Base-by-base conservation (phyloP, 2,888 invertebrate genomes). In the Campoplex nolae region DNA sequence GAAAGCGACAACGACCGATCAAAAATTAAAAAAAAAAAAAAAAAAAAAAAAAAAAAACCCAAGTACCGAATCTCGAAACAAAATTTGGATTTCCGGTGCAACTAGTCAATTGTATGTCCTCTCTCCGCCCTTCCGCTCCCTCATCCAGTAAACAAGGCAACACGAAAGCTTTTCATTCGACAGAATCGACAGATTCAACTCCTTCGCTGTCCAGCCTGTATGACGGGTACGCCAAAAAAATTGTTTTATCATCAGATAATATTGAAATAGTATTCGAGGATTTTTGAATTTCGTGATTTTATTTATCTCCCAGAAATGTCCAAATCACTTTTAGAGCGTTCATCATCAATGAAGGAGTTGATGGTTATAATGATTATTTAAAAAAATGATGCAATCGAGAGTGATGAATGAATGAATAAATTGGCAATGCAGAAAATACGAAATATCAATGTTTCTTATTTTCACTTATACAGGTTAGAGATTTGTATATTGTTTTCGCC, bases 61-160 rank as follows among this genome's bases (percentile, higher is more conserved):
- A 86, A 83, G 86, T 86, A 83, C 83, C 83, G 68, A 76, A 32
- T 68, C 73, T 58, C 84, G 45, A 78, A 18, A 51, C 28, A 76
- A 62, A 68, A 32, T 73, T 83, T 48, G 79, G 80, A 48, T 45
- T 78, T 56, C 6, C 56, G 86, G 86, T 86, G 68, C 83, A 86
- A 86, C 86, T 86, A 86, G 86, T 86, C 86, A 86, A 86, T 83
- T 86, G 86, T 80, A 86, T 83, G 70, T 45, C 54, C 74, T 28
- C 28, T 48, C 23, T 48, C 35, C 11, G 32, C 48, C 76, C 68
- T 62, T 62, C 62, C 35, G n/a, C 56, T 51, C 45, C 54, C 38
- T 51, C 45, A 70, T 58, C 65, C 51, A 65, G 74, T 80, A 56
- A 54, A 71, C 45, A 54, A 51, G 74, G 51, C 83, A 83, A 74